Evolutionary conservation across 2,888 invertebrate species (phyloP).

Genomic region (Hypolimnas misippus): DNA sequence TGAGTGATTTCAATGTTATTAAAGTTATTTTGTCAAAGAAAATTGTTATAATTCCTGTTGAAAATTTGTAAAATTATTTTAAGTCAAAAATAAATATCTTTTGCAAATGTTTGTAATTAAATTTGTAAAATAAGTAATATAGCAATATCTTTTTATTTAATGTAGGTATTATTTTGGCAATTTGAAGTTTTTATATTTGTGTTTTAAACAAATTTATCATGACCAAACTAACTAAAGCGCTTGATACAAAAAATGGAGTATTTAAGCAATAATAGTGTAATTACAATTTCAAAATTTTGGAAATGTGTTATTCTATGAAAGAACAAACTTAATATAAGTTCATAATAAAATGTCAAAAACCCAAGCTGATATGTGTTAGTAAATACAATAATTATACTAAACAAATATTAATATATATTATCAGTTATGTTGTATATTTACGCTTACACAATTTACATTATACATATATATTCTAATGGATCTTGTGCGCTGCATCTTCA

Average conservation of each 20-base stretch:
- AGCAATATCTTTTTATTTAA: background rate
- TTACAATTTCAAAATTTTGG: background rate
- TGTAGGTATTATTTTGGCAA: background rate
- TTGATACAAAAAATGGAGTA: background rate
- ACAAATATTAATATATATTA: too few species aligned
- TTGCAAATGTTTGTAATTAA: background rate
- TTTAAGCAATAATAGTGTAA: background rate
- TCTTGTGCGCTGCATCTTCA: too few species aligned
- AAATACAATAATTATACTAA: too few species aligned
- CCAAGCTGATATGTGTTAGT: too few species aligned
- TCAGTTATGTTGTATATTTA: too few species aligned
- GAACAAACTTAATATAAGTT: too few species aligned
- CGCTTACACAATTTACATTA: too few species aligned
- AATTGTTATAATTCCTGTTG: conserved; percentile 11
- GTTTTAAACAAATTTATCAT: background rate
- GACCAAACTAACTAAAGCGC: conserved; percentile 2
- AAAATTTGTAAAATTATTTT: conserved; percentile 13
- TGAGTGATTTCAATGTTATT: background rate
- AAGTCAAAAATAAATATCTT: conserved; percentile 8
- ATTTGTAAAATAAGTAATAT: background rate
- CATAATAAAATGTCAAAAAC: too few species aligned
- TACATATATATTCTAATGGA: too few species aligned
- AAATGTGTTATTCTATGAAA: too few species aligned
- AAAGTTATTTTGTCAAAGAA: background rate
- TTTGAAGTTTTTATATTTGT: background rate